phyloP scores from a whole-genome alignment of 2,888 invertebrate species.

The Amblyjoppa proteus region DNA sequence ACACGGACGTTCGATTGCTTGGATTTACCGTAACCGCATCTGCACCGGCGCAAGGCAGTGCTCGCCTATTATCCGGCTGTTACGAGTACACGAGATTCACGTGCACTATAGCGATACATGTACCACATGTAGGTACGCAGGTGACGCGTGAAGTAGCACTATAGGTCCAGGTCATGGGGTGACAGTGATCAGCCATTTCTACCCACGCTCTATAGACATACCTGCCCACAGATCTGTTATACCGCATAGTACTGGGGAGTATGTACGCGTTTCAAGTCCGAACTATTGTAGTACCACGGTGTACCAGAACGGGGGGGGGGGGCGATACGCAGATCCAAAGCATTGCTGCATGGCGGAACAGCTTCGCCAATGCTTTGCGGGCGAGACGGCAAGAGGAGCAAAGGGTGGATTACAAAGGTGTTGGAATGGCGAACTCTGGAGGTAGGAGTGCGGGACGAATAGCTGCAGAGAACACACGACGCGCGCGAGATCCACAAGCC shows the following conservation, averaged over 20 bases:
- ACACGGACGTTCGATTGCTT: conserved; percentile 19
- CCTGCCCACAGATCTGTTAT: conserved; percentile 5
- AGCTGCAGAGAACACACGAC: conserved; percentile 37
- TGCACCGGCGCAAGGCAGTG: conserved; percentile 25
- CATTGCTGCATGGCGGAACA: conserved; percentile 49
- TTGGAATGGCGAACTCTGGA: conserved; percentile 62
- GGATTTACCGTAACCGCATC: conserved; percentile 33
- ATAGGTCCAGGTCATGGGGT: conserved; percentile 55
- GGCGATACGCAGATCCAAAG: conserved; percentile 57
- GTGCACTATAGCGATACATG: conserved; percentile 25
- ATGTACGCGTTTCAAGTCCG: conserved; percentile 53
- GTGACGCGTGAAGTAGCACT: conserved; percentile 64
- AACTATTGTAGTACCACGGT: conserved; percentile 59
- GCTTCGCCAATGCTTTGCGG: conserved; percentile 59
- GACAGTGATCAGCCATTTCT: conserved; percentile 64
- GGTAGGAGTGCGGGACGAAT: conserved; percentile 50
- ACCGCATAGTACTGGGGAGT: conserved; percentile 2
- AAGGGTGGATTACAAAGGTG: conserved; percentile 67
- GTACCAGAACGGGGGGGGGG: conserved; percentile 26
- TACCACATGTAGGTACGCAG: conserved; percentile 39
- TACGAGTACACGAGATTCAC: conserved; percentile 52
- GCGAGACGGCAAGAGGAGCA: conserved; percentile 43
- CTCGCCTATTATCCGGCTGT: conserved; percentile 57
- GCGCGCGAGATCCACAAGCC: conserved; percentile 58
- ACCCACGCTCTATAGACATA: conserved; percentile 34